These are phyloP conservation scores for Pseudomyrmex pallidus DNA, from an alignment of 1,140 invertebrate species.

Conservation along the genomic window DNA sequence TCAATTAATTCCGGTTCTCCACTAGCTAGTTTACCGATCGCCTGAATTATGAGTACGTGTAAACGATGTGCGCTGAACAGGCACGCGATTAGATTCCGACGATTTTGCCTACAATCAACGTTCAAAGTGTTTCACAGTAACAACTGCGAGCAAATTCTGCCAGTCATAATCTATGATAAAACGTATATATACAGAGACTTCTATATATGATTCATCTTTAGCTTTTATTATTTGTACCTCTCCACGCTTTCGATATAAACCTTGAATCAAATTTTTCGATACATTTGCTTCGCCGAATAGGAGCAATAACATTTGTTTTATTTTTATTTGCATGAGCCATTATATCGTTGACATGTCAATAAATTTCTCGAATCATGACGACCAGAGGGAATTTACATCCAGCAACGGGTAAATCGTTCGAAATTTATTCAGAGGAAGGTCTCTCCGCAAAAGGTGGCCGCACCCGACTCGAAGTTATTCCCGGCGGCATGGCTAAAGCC, in stretches of 20 bases:
- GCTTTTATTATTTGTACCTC: not conserved
- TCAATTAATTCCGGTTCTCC: conserved; percentile 56
- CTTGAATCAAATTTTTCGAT: conserved; percentile 11
- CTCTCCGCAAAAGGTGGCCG: conserved; percentile 23
- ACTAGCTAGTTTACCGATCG: conserved; percentile 42
- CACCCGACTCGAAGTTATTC: conserved; percentile 66
- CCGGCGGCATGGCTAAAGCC: conserved; percentile 57
- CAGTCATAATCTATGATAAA: not conserved
- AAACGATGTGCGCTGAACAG: conserved; percentile 23
- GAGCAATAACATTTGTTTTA: not conserved
- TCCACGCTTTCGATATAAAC: not conserved
- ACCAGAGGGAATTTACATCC: conserved; percentile 44
- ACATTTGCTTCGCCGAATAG: not conserved
- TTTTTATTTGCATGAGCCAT: conserved; percentile 22
- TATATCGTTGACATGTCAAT: conserved; percentile 35
- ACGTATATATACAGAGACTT: not conserved
- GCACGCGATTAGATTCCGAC: conserved; percentile 19
- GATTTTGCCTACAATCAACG: conserved; percentile 52
- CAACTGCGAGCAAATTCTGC: too few species aligned
- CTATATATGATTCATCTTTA: not conserved
- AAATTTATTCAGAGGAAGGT: conserved; percentile 65
- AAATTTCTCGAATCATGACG: conserved; percentile 47
- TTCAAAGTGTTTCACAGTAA: conserved; percentile 63
- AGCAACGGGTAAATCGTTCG: conserved; percentile 51
- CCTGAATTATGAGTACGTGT: conserved; percentile 29